Evolutionary conservation across 2,797 vertebrate genomes (phyloP).

Genomic region (Cirrhinus molitorella): DNA sequence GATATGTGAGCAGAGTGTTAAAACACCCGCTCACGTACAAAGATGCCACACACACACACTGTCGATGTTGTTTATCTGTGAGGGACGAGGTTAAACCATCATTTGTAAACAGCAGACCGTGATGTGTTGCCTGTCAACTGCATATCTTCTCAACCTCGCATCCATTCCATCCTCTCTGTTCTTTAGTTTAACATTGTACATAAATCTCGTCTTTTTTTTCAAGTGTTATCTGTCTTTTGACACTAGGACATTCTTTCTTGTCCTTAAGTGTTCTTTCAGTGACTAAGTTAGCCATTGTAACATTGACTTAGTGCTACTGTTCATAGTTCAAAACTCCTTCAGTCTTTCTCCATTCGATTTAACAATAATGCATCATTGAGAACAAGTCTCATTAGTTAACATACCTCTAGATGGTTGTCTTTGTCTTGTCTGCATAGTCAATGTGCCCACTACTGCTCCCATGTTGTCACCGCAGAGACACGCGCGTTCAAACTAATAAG

Average conservation of each 20-base stretch:
- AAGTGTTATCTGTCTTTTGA: neutral
- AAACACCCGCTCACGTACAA: conserved; percentile 66
- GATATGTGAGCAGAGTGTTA: conserved; percentile 81
- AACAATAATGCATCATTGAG: neutral
- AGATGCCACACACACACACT: conserved; percentile 49
- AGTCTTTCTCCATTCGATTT: neutral
- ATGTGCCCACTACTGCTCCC: conserved; percentile 98
- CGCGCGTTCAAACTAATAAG: conserved; percentile 67
- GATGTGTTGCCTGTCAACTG: neutral
- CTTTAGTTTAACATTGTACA: neutral
- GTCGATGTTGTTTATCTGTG: conserved; percentile 22
- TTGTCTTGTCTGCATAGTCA: conserved; percentile 98
- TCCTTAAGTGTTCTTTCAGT: neutral
- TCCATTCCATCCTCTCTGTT: conserved; percentile 45
- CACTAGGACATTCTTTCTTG: neutral
- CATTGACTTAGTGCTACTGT: conserved; percentile 6
- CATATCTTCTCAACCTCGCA: conserved; percentile 20
- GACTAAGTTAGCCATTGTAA: neutral
- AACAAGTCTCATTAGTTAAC: conserved; percentile 59
- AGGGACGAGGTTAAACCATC: conserved; percentile 39
- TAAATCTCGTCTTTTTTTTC: neutral
- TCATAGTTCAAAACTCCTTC: conserved; percentile 18
- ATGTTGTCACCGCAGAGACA: conserved; percentile 83
- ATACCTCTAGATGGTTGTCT: conserved; percentile 95
- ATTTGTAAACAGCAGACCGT: conserved; percentile 1